Base-by-base conservation (phyloP, 2,888 invertebrate genomes). In the Pogonocherus hispidulus region DNA sequence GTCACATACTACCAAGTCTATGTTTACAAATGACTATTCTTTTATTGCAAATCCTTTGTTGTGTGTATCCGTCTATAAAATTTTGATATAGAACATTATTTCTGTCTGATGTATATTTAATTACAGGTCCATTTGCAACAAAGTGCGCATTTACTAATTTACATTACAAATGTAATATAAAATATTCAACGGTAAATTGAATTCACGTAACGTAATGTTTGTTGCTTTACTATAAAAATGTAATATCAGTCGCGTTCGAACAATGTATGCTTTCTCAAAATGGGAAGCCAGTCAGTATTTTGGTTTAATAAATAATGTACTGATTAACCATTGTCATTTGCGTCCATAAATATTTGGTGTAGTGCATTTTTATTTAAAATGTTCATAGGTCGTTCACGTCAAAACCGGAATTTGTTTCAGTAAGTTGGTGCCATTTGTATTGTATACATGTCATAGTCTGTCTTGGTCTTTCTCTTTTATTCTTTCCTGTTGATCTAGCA, bases 101-200 rank as follows among this genome's bases (percentile, higher is more conserved):
- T 49, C 5, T 22, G 11, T 19, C 41, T n/a, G 20, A 59, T 66
- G 41, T 22, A 59, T 51, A 44, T 66, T 66, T 59, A 52, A 66
- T 54, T 32, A 27, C 18, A 41, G 52, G 59, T 59, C 57, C 52
- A 66, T 66, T 66, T 59, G 44, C 57, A 52, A 51, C 51, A 62
- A 41, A 55, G 55, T 19, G 37, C 55, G 18, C 37, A n/a, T n/a
- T 62, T 62, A 51, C 22, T 47, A 51, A 51, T 62, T 35, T 62
- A 62, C 20, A 32, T 32, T 41, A 59, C 52, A 44, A 59, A 52
- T 59, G 52, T 51, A 14, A 41, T 52, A 66, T 66, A n/a, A 66
- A 66, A 59, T 66, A 66, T 66, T 57, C 59, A 66, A 19, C 8
- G 16, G 44, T 14, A 46, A 66, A 57, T 59, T 59, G 59, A 57